Percentiles rank a stretch among this genome's conserved stretches.
Evolutionary conservation across 2,797 vertebrate genomes (phyloP).

Genomic region (Peromyscus nudipes): DNA sequence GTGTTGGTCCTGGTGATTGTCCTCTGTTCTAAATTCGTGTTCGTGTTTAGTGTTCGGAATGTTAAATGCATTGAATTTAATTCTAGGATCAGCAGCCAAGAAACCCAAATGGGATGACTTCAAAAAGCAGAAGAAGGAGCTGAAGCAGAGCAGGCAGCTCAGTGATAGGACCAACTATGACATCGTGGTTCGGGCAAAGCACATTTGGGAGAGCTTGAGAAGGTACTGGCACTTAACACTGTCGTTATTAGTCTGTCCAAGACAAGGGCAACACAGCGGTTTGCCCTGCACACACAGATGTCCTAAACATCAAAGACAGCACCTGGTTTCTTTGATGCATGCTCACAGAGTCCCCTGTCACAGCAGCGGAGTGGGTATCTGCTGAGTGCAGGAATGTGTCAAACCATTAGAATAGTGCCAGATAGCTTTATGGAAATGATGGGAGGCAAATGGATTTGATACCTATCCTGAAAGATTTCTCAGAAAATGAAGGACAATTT

Average conservation of each 20-base stretch:
- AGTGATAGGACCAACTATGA: slow-evolving; percentile 92
- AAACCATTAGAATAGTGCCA: not conserved
- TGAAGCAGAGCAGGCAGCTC: slow-evolving; percentile 91
- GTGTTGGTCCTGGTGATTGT: not conserved
- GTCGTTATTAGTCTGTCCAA: not conserved
- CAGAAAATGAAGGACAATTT: slow-evolving; percentile 65
- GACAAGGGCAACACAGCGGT: not conserved
- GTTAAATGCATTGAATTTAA: slow-evolving; percentile 62
- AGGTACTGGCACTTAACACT: slow-evolving; percentile 84
- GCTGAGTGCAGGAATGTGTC: not conserved
- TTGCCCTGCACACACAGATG: not conserved
- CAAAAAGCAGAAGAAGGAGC: slow-evolving; percentile 92
- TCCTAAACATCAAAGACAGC: not conserved
- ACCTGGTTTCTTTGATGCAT: not conserved
- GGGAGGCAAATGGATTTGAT: slow-evolving; percentile 42
- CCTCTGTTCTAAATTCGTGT: not conserved
- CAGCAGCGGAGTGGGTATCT: not conserved
- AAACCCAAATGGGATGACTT: slow-evolving; percentile 93
- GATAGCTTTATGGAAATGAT: slow-evolving; percentile 56
- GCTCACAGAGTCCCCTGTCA: too few species aligned
- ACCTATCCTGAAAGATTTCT: slow-evolving; percentile 46
- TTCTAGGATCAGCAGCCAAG: slow-evolving; percentile 88
- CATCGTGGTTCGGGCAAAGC: slow-evolving; percentile 90
- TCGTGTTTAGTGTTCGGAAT: slow-evolving; percentile 13
- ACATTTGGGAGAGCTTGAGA: slow-evolving; percentile 94